Evolutionary conservation across 2,113 vertebrate genomes (phyloP).

Genomic region (Sardina pilchardus): DNA sequence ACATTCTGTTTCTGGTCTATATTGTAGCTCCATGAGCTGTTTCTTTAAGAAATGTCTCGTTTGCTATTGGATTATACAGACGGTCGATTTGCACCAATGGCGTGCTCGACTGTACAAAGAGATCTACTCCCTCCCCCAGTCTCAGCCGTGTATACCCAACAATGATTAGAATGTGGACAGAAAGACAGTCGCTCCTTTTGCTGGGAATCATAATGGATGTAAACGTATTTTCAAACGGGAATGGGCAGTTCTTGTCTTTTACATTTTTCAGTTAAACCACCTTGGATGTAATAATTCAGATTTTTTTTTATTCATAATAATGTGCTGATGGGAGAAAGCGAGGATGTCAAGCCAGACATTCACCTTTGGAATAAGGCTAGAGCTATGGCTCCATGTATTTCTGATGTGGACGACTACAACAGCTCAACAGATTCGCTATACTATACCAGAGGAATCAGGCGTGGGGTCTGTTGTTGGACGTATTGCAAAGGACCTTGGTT

Average conservation of each 20-base stretch:
- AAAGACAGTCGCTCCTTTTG: constrained; percentile 43
- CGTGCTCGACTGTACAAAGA: constrained; percentile 70
- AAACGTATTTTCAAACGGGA: neutral
- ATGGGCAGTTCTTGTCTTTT: constrained; percentile 20
- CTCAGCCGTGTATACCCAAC: constrained; percentile 63
- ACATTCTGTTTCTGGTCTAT: neutral
- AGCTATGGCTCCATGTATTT: constrained; percentile 49
- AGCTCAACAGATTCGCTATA: constrained; percentile 53
- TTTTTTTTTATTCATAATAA: constrained; percentile 31
- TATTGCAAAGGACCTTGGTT: constrained; percentile 54
- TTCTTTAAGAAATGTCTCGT: constrained; percentile 43
- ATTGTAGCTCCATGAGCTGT: neutral
- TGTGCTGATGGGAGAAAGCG: neutral
- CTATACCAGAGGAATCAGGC: constrained; percentile 53
- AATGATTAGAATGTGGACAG: constrained; percentile 49
- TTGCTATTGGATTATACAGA: constrained; percentile 64
- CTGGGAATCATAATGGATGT: constrained; percentile 38
- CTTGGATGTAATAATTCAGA: neutral
- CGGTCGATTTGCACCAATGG: constrained; percentile 71
- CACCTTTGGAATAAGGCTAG: constrained; percentile 38
- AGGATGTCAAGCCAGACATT: constrained; percentile 20
- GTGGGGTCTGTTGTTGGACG: constrained; percentile 53
- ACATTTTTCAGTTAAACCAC: neutral
- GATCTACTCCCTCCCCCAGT: constrained; percentile 76
- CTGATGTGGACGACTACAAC: constrained; percentile 54